phyloP scores from a whole-genome alignment of 2,888 invertebrate genomes.

The Drosophila recens region DNA sequence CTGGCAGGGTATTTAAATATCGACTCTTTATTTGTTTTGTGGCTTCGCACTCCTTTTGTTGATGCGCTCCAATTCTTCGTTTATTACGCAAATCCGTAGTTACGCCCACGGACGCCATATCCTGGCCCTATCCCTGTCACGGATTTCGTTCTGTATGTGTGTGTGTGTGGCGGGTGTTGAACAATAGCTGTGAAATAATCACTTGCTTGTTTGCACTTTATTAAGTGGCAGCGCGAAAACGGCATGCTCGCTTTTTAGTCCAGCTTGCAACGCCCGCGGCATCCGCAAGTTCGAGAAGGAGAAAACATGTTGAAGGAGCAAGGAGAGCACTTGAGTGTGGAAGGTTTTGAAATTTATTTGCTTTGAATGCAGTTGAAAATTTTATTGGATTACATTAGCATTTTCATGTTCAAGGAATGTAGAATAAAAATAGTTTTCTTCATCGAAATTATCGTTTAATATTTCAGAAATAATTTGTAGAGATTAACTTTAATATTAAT shows the following conservation, averaged over 20 bases:
- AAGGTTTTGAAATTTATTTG: neutral
- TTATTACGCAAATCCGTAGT: constrained; percentile 76
- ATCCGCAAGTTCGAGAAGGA: neutral
- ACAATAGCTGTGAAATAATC: constrained; percentile 79
- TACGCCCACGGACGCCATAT: constrained; percentile 31
- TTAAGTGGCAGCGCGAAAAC: constrained; percentile 52
- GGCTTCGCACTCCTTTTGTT: constrained; percentile 7
- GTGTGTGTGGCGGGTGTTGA: constrained; percentile 45
- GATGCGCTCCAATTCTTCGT: constrained; percentile 52
- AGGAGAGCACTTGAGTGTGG: neutral
- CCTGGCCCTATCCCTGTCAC: constrained; percentile 23
- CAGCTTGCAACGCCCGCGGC: constrained; percentile 30
- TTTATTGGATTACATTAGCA: too few species aligned
- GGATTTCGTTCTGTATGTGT: constrained; percentile 10
- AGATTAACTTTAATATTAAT: neutral
- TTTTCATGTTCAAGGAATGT: too few species aligned
- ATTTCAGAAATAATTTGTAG: too few species aligned
- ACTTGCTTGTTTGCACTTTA: constrained; percentile 79
- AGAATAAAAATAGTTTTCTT: too few species aligned
- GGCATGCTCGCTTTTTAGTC: constrained; percentile 28
- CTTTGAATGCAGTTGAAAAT: too few species aligned
- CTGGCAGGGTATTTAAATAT: constrained; percentile 21
- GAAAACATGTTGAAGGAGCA: neutral
- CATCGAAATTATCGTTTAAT: too few species aligned
- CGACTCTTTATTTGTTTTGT: neutral